Conservation (phyloP, 2,113 vertebrate species). For the Callorhinus ursinus region DNA sequence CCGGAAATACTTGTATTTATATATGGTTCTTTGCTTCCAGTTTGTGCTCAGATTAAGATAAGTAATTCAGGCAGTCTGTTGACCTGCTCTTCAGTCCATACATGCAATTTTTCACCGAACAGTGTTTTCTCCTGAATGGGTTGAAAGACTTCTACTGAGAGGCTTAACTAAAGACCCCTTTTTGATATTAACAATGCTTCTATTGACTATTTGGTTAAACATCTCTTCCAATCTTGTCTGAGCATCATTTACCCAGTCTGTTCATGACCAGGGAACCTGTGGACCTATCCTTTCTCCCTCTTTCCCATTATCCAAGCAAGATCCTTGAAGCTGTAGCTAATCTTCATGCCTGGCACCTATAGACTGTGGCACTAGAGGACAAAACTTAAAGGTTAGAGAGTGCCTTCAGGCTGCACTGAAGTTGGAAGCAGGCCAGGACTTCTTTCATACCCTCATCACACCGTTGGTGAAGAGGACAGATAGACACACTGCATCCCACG, state of each 20-base stretch:
- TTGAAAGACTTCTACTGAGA: background rate
- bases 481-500: background rate
- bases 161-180: background rate
- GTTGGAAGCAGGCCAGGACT: background rate
- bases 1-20: background rate
- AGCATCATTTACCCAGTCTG: background rate
- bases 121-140: background rate
- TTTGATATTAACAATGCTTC: background rate
- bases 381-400: background rate
- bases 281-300: background rate
- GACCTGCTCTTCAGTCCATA: background rate
- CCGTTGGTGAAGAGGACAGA: background rate
- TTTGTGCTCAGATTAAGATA: constrained; percentile 47
- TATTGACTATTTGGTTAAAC: background rate
- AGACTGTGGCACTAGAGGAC: background rate
- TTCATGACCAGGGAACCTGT: background rate
- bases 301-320: background rate
- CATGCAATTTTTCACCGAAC: background rate
- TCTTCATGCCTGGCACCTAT: background rate
- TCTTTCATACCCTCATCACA: background rate
- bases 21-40: background rate
- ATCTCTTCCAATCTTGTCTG: background rate
- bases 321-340: background rate
- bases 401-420: background rate
- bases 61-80: background rate